A percentile compares a stretch with the other conserved stretches of the same genome.
Evolutionary conservation across 2,888 invertebrate genomes (phyloP).

Genomic region (Halictus ligatus): DNA sequence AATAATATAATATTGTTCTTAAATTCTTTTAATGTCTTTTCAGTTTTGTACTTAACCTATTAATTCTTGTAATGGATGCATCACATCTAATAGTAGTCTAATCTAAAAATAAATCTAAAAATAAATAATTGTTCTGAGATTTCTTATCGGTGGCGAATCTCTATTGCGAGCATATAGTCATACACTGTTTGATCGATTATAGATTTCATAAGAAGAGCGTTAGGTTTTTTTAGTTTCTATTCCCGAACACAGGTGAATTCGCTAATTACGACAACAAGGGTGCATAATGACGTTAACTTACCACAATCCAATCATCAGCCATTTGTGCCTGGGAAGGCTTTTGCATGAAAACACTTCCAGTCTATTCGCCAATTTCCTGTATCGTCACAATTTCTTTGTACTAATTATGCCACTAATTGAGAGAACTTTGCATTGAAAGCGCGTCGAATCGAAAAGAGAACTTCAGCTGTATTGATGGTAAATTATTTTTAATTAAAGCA

Average conservation of each 20-base stretch:
- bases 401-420: neutral
- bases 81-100: too few relatives aligned
- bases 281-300: constrained; percentile 37
- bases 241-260: neutral
- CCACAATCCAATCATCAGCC: constrained; percentile 14
- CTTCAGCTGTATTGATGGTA: neutral
- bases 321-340: constrained; percentile 22
- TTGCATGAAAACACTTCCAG: constrained; percentile 35
- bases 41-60: neutral
- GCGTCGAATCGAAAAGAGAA: neutral
- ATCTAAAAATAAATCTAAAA: too few relatives aligned
- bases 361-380: neutral
- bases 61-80: too few relatives aligned
- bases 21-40: neutral
- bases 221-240: neutral
- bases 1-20: neutral
- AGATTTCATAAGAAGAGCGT: neutral
- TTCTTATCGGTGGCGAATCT: neutral
- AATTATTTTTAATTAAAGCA: constrained; percentile 5
- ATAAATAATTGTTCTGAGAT: too few relatives aligned
- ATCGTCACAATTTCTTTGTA: neutral
- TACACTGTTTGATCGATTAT: neutral
- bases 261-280: constrained; percentile 21
- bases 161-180: neutral
- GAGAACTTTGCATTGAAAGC: neutral